These are phyloP conservation scores for Celastrina argiolus DNA, from an alignment of 2,888 invertebrate species.

Conservation along the genomic window DNA sequence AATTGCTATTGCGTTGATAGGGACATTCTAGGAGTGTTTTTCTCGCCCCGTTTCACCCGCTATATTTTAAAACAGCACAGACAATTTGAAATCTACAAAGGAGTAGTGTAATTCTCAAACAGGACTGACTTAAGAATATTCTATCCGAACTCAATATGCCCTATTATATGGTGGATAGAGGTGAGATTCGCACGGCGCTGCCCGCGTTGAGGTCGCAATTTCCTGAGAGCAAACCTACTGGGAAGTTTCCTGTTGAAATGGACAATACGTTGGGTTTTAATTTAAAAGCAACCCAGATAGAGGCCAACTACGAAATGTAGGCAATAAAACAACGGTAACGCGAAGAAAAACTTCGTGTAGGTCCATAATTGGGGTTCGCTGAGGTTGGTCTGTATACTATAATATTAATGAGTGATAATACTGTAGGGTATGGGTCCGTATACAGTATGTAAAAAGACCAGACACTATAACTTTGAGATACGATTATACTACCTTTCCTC, in stretches of 20 bases:
- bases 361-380: slow-evolving; percentile 10
- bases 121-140: slow-evolving; percentile 21
- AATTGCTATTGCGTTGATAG: slow-evolving; percentile 17
- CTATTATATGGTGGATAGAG: slow-evolving; percentile 22
- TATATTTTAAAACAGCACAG: slow-evolving; percentile 16
- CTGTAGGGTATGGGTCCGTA: too few relatives aligned
- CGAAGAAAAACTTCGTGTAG: slow-evolving; percentile 21
- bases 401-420: too few relatives aligned
- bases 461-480: too few relatives aligned
- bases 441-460: too few relatives aligned
- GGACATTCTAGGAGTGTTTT: slow-evolving; percentile 1
- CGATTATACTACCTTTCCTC: too few relatives aligned
- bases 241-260: slow-evolving; percentile 40
- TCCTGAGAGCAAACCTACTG: slow-evolving; percentile 45
- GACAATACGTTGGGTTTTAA: slow-evolving; percentile 49
- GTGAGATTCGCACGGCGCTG: slow-evolving; percentile 22
- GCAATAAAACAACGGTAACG: slow-evolving; percentile 25
- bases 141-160: slow-evolving; percentile 21
- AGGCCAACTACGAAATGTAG: slow-evolving; percentile 25
- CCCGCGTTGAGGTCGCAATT: slow-evolving; percentile 46
- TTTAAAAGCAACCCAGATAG: slow-evolving; percentile 41
- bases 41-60: slow-evolving; percentile 13
- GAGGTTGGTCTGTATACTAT: slow-evolving; percentile 28
- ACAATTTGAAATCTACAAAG: slow-evolving; percentile 21
- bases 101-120: slow-evolving; percentile 18